These are phyloP conservation scores for Synchiropus splendidus DNA, from an alignment of 2,113 vertebrate species.

Conservation along the genomic window DNA sequence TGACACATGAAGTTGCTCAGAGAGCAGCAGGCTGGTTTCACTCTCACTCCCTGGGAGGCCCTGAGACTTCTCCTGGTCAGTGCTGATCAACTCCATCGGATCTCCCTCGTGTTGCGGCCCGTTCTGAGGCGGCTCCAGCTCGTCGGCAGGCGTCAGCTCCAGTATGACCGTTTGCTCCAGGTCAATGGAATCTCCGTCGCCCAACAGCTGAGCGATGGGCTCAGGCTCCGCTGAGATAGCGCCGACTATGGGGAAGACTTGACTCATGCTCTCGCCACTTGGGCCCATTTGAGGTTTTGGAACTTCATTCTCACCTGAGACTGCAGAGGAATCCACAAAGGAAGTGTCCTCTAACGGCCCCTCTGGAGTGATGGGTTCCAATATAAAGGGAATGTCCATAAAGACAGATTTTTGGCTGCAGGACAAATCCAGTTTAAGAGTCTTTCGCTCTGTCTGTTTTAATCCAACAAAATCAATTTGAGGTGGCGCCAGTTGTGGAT, in stretches of 20 bases:
- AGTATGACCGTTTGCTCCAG: constrained; percentile 51
- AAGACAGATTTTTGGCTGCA: constrained; percentile 19
- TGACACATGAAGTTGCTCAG: constrained; percentile 8
- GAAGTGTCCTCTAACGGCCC: constrained; percentile 39
- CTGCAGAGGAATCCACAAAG: constrained; percentile 30
- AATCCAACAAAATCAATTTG: constrained; percentile 36
- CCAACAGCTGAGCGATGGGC: constrained; percentile 24
- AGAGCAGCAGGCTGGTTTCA: constrained; percentile 10
- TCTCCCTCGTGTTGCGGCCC: constrained; percentile 19
- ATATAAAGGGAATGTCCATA: constrained; percentile 50
- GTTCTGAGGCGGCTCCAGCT: constrained; percentile 40
- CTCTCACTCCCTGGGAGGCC: background rate
- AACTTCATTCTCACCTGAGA: constrained; percentile 18
- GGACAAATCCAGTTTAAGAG: constrained; percentile 15
- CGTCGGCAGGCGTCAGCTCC: constrained; percentile 48
- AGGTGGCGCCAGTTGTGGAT: constrained; percentile 30
- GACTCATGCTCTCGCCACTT: constrained; percentile 26
- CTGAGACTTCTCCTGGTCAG: constrained; percentile 23
- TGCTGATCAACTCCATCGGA: constrained; percentile 16
- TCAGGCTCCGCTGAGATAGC: constrained; percentile 11
- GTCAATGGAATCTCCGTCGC: constrained; percentile 18
- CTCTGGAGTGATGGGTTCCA: constrained; percentile 55
- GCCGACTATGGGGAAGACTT: constrained; percentile 23
- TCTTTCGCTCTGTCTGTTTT: constrained; percentile 20
- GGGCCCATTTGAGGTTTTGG: constrained; percentile 18